A percentile compares a stretch with the other conserved stretches of the same genome.
phyloP scores from a whole-genome alignment of 2,888 invertebrate genomes.

The Ommatoiulus sabulosus region DNA sequence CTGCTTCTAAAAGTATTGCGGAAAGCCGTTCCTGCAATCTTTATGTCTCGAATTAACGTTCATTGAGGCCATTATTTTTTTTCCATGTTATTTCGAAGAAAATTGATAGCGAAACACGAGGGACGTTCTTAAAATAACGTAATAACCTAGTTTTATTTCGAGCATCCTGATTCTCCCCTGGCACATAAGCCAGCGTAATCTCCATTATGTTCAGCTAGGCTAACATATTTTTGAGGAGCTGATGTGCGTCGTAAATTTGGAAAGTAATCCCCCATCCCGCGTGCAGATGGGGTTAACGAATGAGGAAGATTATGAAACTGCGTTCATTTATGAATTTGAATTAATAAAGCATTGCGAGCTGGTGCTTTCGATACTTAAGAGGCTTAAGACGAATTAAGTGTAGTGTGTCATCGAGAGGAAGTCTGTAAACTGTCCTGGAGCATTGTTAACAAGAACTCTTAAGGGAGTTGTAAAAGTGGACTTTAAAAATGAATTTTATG shows the following conservation, averaged over 20 bases:
- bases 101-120: conserved; percentile 40
- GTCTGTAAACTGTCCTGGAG: too few species aligned
- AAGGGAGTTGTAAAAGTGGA: too few species aligned
- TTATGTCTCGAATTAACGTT: conserved; percentile 1
- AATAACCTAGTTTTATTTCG: conserved; percentile 8
- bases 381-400: too few species aligned
- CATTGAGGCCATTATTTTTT: conserved; percentile 33
- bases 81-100: conserved; percentile 20
- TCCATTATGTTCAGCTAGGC: background rate
- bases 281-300: background rate
- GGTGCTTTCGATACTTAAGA: background rate
- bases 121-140: conserved; percentile 29
- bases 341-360: background rate
- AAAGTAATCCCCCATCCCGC: background rate
- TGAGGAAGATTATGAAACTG: background rate
- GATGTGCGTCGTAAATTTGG: conserved; percentile 11
- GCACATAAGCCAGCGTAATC: background rate
- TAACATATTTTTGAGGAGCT: background rate
- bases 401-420: too few species aligned
- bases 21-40: background rate
- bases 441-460: too few species aligned
- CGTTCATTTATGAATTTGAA: conserved; percentile 10
- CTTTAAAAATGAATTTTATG: too few species aligned
- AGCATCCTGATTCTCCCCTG: background rate
- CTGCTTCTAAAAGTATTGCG: background rate